Conservation (phyloP, 2,888 invertebrate species). For the Luperina testacea region DNA sequence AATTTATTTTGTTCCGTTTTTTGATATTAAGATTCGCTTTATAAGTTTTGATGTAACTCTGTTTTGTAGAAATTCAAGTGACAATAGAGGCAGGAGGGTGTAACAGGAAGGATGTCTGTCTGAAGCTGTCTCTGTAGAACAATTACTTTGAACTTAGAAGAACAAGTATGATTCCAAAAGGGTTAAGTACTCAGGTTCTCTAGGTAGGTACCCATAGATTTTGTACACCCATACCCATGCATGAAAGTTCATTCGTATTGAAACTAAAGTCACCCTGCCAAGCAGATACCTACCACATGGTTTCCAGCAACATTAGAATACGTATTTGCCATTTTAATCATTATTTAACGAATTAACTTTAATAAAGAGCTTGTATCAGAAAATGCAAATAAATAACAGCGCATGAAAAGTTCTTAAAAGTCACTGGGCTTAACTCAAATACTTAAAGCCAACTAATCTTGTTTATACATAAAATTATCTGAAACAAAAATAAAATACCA, state of each 20-base stretch:
- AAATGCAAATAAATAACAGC: slow-evolving; percentile 12
- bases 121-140: slow-evolving; percentile 15
- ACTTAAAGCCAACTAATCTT: slow-evolving; percentile 39
- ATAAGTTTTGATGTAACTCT: slow-evolving; percentile 55
- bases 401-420: slow-evolving; percentile 21
- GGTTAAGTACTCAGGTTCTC: background rate
- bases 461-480: slow-evolving; percentile 38
- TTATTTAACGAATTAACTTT: slow-evolving; percentile 5
- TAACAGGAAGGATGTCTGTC: slow-evolving; percentile 35
- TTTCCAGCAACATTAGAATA: background rate
- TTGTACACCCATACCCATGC: background rate
- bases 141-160: slow-evolving; percentile 19
- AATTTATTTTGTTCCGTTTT: slow-evolving; percentile 62
- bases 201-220: background rate
- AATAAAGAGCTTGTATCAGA: slow-evolving; percentile 1
- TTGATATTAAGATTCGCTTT: slow-evolving; percentile 60
- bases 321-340: background rate
- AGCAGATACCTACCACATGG: background rate
- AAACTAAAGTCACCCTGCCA: background rate
- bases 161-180: background rate
- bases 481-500: slow-evolving; percentile 44
- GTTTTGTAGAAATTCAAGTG: slow-evolving; percentile 48
- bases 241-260: background rate
- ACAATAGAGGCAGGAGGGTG: slow-evolving; percentile 34
- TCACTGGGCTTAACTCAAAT: slow-evolving; percentile 39